Base-by-base conservation (phyloP, 2,888 invertebrate species). In the Brachyopa scutellaris region DNA sequence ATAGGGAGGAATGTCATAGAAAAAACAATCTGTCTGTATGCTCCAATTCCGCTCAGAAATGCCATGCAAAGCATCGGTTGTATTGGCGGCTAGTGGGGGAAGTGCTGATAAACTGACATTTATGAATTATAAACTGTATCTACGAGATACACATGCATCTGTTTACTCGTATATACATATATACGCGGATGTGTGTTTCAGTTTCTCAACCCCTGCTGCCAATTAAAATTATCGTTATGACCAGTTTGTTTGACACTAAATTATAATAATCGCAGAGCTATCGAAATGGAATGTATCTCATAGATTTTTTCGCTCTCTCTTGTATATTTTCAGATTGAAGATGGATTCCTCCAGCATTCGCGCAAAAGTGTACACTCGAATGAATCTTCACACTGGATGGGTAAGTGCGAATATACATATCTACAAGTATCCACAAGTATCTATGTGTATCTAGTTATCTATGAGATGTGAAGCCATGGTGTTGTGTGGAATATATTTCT, bases 241-340 rank as follows among this genome's bases (percentile, higher is more conserved):
- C 47, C 66, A 72, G n/a, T 77, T 82, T 77, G 76, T 66, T 72
- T 77, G 77, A 72, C 70, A 82, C 70, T 77, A 66, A 77, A 66
- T 59, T 72, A 62, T 53, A 70, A 64, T 70, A 57, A 80, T 74
- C 61, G 57, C 40, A 38, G 23, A n/a, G n/a, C 57, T 19, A 67
- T 61, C 51, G 51, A 70, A 45, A 13, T 59, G 64, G 59, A 74
- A 64, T 69, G 36, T 70, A 64, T 70, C 64, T 59, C 13, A 40
- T 26, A 33, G 40, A 51, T 51, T 26, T 23, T 38, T 21, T 42
- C 8, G 23, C 9, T 62, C n/a, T 33, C 31, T 13, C n/a, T n/a
- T 57, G 42, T 64, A 15, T 61, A 40, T 29, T 80, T 74, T 69
- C 80, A 80, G 80, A 64, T 57, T 55, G 47, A 62, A 33, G 31